phyloP scores from a whole-genome alignment of 2,797 vertebrate species.

The Hydrophis major region DNA sequence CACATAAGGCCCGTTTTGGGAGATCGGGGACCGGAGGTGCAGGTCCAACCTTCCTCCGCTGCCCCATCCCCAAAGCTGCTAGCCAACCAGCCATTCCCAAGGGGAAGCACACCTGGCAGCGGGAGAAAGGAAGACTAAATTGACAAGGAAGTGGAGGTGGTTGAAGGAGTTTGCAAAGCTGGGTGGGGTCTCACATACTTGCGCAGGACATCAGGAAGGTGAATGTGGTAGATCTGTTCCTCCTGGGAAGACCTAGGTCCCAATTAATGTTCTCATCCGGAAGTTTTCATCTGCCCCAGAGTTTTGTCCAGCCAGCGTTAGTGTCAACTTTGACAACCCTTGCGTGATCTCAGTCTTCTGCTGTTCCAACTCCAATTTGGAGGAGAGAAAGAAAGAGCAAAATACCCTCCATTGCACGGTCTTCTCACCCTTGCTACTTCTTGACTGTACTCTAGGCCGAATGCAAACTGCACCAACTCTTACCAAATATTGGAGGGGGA shows the following conservation, averaged over 20 bases:
- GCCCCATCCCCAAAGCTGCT: not conserved
- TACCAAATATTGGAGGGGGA: not conserved
- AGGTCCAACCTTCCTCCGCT: not conserved
- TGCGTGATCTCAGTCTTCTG: not conserved
- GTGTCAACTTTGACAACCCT: not conserved
- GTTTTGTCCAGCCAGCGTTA: not conserved
- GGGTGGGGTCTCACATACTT: no score
- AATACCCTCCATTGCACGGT: not conserved
- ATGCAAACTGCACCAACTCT: not conserved
- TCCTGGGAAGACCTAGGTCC: not conserved
- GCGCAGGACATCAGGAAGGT: not conserved
- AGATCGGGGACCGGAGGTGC: not conserved
- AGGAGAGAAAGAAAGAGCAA: not conserved
- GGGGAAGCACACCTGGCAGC: not conserved
- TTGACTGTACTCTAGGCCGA: not conserved
- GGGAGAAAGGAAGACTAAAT: no score
- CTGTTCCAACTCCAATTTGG: not conserved
- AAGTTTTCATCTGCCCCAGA: not conserved
- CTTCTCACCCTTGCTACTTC: not conserved
- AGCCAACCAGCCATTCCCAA: not conserved
- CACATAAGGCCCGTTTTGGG: not conserved
- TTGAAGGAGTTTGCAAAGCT: no score
- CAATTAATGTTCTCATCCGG: not conserved
- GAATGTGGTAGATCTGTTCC: not conserved
- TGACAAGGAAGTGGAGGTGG: no score